These are phyloP conservation scores for Hyposmocoma kahamanoa DNA, from an alignment of 1,140 invertebrate species.

Conservation along the genomic window DNA sequence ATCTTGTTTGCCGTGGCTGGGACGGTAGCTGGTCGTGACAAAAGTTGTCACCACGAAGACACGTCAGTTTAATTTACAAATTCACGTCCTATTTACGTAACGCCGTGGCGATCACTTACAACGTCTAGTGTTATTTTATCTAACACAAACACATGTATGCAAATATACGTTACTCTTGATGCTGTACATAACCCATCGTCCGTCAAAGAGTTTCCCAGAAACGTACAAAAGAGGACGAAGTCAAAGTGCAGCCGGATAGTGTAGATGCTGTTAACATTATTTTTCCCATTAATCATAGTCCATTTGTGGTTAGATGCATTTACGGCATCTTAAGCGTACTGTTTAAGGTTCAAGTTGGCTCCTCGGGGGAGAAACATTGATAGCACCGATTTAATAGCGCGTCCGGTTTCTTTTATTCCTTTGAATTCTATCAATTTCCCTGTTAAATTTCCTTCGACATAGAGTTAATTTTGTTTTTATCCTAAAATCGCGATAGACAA, in stretches of 20 bases:
- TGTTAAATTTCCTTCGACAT: no score
- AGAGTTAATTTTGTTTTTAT: no score
- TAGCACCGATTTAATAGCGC: not conserved
- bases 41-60: conserved; percentile 16
- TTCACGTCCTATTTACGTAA: conserved; percentile 35
- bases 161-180: conserved; percentile 19
- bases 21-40: conserved; percentile 6
- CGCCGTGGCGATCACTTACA: conserved; percentile 20
- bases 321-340: conserved; percentile 3
- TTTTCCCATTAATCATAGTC: conserved; percentile 22
- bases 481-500: no score
- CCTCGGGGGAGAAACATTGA: not conserved
- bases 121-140: conserved; percentile 31
- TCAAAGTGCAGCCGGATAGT: conserved; percentile 9
- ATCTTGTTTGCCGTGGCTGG: not conserved
- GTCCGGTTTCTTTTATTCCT: not conserved
- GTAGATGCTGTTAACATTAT: conserved; percentile 15
- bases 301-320: conserved; percentile 16
- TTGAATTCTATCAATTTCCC: not conserved
- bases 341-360: not conserved
- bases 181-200: conserved; percentile 19
- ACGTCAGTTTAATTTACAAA: conserved; percentile 8
- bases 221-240: not conserved
- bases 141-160: conserved; percentile 16
- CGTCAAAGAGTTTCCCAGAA: conserved; percentile 12